phyloP scores from a whole-genome alignment of 2,113 vertebrate genomes.

The Anseranas semipalmata region DNA sequence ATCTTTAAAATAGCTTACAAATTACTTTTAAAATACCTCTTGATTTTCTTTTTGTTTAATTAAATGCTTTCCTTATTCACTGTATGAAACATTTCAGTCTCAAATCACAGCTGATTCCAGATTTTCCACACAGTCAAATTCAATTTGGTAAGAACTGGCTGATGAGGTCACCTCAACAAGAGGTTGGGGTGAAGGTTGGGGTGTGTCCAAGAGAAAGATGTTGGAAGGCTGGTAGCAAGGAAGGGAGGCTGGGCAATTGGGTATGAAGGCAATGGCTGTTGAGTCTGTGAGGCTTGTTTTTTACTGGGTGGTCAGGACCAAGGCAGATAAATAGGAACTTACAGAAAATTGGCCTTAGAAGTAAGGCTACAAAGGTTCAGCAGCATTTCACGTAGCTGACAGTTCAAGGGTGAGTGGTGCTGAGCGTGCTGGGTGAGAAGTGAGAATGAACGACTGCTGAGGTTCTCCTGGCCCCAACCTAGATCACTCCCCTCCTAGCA shows the following conservation, averaged over 20 bases:
- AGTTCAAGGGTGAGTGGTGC: not conserved
- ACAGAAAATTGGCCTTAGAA: not conserved
- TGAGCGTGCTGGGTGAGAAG: not conserved
- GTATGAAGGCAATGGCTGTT: not conserved
- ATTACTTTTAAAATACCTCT: not conserved
- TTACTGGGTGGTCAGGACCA: not conserved
- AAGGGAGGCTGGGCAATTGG: not conserved
- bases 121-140: not conserved
- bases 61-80: not conserved
- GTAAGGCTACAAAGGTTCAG: not conserved
- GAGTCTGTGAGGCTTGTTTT: not conserved
- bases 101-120: not conserved
- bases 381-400: not conserved
- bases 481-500: rapidly evolving
- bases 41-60: not conserved
- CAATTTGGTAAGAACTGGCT: not conserved
- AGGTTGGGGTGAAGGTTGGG: not conserved
- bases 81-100: not conserved
- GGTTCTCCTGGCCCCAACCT: not conserved
- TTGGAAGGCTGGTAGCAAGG: not conserved
- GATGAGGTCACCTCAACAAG: rapidly evolving
- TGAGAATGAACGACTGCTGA: not conserved
- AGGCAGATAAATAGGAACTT: not conserved
- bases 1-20: not conserved
- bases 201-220: rapidly evolving